A percentile compares a stretch with the other conserved stretches of the same genome.
These are phyloP conservation scores for Catocala nupta DNA, from an alignment of 2,888 invertebrate genomes.

Conservation along the genomic window DNA sequence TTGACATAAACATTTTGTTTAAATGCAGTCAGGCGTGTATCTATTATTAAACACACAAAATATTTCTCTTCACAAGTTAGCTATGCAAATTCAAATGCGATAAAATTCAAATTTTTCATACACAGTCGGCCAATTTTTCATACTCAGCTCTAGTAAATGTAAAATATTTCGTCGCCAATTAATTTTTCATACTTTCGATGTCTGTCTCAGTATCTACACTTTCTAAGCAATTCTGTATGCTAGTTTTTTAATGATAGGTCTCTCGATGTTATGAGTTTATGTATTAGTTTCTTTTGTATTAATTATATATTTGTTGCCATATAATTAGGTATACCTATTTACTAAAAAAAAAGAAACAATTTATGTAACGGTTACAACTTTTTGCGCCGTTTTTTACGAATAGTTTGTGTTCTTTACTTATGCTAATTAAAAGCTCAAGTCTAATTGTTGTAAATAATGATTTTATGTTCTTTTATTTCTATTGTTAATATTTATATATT, in stretches of 20 bases:
- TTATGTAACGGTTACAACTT: too few relatives aligned
- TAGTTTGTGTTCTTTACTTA: too few relatives aligned
- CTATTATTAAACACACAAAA: too few relatives aligned
- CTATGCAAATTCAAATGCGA: constrained; percentile 17
- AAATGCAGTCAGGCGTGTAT: neutral
- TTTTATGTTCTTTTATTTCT: too few relatives aligned
- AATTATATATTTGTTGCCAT: neutral
- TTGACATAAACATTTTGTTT: neutral
- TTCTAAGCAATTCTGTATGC: constrained; percentile 26
- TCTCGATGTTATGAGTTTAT: neutral
- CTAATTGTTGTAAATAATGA: too few relatives aligned
- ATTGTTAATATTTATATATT: too few relatives aligned
- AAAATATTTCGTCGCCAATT: constrained; percentile 32
- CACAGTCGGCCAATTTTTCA: constrained; percentile 15
- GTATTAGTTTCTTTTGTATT: neutral
- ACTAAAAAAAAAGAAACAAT: too few relatives aligned
- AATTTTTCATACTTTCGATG: constrained; percentile 44
- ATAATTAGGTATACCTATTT: too few relatives aligned
- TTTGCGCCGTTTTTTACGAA: too few relatives aligned
- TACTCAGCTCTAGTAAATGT: constrained; percentile 21
- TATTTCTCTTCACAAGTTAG: too few relatives aligned
- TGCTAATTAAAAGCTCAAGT: too few relatives aligned
- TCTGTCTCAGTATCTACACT: constrained; percentile 24
- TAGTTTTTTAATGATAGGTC: constrained; percentile 2
- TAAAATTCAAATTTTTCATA: constrained; percentile 36